Evolutionary conservation across 1,140 invertebrate genomes (phyloP).

Genomic region (Drosophila pachea): DNA sequence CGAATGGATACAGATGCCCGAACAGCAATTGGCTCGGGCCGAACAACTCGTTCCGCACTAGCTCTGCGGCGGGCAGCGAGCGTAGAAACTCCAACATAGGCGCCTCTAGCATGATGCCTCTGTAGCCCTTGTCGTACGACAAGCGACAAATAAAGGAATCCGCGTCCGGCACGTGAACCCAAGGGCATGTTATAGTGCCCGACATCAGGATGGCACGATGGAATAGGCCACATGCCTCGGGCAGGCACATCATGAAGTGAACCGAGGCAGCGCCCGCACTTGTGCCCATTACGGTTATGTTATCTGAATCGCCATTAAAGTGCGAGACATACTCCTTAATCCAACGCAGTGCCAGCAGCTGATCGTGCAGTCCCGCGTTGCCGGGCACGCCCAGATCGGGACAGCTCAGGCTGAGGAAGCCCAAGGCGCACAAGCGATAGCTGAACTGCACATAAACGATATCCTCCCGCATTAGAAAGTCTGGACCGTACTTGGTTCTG

Average conservation of each 20-base stretch:
- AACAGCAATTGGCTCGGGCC: conserved; percentile 33
- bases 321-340: conserved; percentile 66
- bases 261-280: conserved; percentile 74
- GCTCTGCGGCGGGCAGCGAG: conserved; percentile 81
- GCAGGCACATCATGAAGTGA: conserved; percentile 64
- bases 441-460: conserved; percentile 85
- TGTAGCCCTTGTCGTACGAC: conserved; percentile 51
- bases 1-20: conserved; percentile 54
- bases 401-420: conserved; percentile 81
- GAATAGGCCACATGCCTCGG: conserved; percentile 79
- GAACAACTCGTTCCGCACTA: conserved; percentile 58
- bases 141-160: conserved; percentile 34
- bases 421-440: conserved; percentile 84
- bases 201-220: conserved; percentile 82
- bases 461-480: conserved; percentile 82
- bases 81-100: conserved; percentile 77
- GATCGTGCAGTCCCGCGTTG: conserved; percentile 81
- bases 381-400: conserved; percentile 75
- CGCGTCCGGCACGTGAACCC: conserved; percentile 37
- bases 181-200: conserved; percentile 80
- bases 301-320: conserved; percentile 64
- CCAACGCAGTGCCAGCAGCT: conserved; percentile 78
- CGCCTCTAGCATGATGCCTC: conserved; percentile 56
- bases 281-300: conserved; percentile 75
- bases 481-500: conserved; percentile 80